phyloP scores from a whole-genome alignment of 2,113 vertebrate genomes.

The Perca schrenkii region DNA sequence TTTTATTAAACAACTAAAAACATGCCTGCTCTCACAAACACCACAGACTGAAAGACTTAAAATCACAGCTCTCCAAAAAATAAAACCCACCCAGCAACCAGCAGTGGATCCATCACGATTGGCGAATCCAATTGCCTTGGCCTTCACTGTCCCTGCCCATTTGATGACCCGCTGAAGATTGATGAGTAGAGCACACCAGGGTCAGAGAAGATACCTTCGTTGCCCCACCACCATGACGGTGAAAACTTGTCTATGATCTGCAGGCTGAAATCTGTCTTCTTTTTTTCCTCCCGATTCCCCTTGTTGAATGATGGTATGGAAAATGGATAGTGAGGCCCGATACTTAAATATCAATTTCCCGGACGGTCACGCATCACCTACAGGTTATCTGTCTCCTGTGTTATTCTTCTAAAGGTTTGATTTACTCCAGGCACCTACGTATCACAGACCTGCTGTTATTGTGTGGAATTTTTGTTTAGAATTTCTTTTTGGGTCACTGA shows the following conservation, averaged over 20 bases:
- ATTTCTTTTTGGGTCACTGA: slow-evolving; percentile 18
- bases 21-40: slow-evolving; percentile 2
- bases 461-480: slow-evolving; percentile 18
- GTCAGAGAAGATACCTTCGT: slow-evolving; percentile 68
- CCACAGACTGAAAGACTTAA: background rate
- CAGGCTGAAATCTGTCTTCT: slow-evolving; percentile 54
- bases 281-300: slow-evolving; percentile 23
- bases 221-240: slow-evolving; percentile 49
- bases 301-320: slow-evolving; percentile 70
- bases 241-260: slow-evolving; percentile 63
- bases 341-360: slow-evolving; percentile 80
- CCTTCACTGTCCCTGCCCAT: slow-evolving; percentile 68
- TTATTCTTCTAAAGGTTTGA: slow-evolving; percentile 42
- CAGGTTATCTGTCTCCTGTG: slow-evolving; percentile 64
- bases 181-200: slow-evolving; percentile 66
- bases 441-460: slow-evolving; percentile 1
- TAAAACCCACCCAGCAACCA: slow-evolving; percentile 8
- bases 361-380: slow-evolving; percentile 66
- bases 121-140: slow-evolving; percentile 64
- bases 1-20: slow-evolving; percentile 16
- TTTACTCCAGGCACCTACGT: slow-evolving; percentile 23
- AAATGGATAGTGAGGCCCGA: slow-evolving; percentile 70
- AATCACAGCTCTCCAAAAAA: background rate
- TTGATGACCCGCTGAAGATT: slow-evolving; percentile 76
- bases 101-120: slow-evolving; percentile 59